Conservation (phyloP, 2,888 invertebrate genomes). For the Tuta absoluta region DNA sequence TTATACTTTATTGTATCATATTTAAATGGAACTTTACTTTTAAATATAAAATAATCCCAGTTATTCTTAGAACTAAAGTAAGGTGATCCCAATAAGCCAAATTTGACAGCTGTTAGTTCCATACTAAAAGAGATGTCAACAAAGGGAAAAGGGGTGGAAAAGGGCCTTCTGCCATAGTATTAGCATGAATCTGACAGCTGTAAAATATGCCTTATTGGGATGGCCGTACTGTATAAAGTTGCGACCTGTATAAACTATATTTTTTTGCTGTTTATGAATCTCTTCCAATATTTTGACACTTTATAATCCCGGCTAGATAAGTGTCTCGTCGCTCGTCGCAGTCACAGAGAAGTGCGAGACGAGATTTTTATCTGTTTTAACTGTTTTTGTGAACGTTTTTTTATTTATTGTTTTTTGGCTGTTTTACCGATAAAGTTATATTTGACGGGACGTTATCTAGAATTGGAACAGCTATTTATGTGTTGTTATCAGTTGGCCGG, state of each 20-base stretch:
- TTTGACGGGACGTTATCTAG: constrained; percentile 44
- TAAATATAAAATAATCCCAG: not conserved
- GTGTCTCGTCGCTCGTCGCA: not conserved
- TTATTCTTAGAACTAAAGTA: not conserved
- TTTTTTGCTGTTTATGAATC: not conserved
- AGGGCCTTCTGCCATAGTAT: too few relatives aligned
- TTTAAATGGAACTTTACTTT: too few relatives aligned
- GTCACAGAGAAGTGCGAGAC: constrained; percentile 15
- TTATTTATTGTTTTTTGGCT: not conserved
- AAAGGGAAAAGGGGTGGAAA: too few relatives aligned
- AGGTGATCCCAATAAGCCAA: too few relatives aligned
- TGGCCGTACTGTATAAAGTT: too few relatives aligned
- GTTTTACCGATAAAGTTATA: constrained; percentile 8
- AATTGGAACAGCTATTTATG: constrained; percentile 54
- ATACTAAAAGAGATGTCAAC: too few relatives aligned
- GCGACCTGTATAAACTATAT: not conserved
- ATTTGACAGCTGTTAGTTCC: too few relatives aligned
- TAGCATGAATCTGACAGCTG: too few relatives aligned
- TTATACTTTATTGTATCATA: too few relatives aligned
- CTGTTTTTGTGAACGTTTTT: constrained; percentile 11
- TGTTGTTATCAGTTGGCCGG: constrained; percentile 57
- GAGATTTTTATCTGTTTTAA: constrained; percentile 11
- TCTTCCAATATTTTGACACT: constrained; percentile 29
- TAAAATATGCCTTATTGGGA: too few relatives aligned
- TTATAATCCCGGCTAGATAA: constrained; percentile 21